Conservation (phyloP, 2,888 invertebrate species). For the Molorchus minor region DNA sequence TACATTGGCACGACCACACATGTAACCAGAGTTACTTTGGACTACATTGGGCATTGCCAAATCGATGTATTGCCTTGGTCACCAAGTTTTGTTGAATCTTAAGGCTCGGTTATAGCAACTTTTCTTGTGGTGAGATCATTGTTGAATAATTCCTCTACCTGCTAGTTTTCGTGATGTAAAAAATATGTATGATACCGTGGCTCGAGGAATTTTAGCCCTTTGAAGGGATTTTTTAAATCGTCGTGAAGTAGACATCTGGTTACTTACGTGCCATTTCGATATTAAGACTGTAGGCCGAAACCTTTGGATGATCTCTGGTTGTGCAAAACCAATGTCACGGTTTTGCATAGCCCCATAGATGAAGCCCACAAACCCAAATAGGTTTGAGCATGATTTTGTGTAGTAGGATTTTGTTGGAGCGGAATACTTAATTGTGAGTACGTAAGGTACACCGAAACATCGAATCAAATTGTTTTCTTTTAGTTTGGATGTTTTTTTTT, state of each 20-base stretch:
- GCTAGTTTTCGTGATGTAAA: background rate
- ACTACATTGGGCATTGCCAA: too few species aligned
- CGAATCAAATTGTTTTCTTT: too few species aligned
- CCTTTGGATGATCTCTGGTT: conserved; percentile 4
- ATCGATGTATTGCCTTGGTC: too few species aligned
- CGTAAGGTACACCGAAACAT: too few species aligned
- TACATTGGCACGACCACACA: too few species aligned
- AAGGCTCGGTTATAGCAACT: conserved; percentile 1
- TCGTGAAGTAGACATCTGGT: conserved; percentile 18
- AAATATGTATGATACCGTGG: background rate
- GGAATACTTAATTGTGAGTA: too few species aligned
- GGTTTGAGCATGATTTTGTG: conserved; percentile 10
- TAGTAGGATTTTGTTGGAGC: background rate
- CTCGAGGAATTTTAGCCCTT: background rate
- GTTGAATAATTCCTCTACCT: background rate
- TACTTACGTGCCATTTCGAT: too few species aligned
- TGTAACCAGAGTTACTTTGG: too few species aligned
- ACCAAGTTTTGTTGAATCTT: too few species aligned
- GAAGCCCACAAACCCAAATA: conserved; percentile 15
- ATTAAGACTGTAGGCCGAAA: too few species aligned
- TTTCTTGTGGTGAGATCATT: background rate
- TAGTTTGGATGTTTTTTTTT: too few species aligned
- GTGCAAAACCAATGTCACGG: too few species aligned
- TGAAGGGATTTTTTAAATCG: conserved; percentile 16
- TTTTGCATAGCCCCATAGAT: conserved; percentile 19